Percentiles rank a stretch among this genome's conserved stretches.
These are phyloP conservation scores for Nyctalus aviator DNA, from an alignment of 2,797 vertebrate genomes.

Conservation along the genomic window DNA sequence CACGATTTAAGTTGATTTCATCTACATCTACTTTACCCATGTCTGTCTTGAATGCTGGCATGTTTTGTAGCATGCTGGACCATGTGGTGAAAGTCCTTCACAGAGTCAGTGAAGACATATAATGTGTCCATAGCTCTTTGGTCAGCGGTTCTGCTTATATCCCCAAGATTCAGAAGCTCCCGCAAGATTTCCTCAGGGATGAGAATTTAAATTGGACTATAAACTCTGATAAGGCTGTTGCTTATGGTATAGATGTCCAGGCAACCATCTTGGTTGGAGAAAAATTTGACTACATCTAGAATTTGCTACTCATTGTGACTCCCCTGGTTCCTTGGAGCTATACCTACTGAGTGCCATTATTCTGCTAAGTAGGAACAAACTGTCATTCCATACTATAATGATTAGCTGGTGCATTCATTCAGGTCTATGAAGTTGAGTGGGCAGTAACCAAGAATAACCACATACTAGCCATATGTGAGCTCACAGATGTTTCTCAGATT, in stretches of 20 bases:
- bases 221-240: neutral
- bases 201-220: neutral
- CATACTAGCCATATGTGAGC: neutral
- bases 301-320: neutral
- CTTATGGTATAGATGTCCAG: neutral
- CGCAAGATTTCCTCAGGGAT: neutral
- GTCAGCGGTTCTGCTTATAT: neutral
- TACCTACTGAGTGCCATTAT: neutral
- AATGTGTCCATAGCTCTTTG: neutral
- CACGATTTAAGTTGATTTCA: neutral
- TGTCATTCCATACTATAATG: neutral
- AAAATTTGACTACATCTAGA: neutral
- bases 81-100: neutral
- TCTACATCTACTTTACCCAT: neutral
- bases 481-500: neutral
- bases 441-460: neutral
- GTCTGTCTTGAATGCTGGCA: neutral
- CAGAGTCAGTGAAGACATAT: constrained; percentile 15
- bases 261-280: neutral
- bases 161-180: neutral
- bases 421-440: neutral
- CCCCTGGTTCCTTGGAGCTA: neutral
- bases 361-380: neutral
- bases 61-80: neutral
- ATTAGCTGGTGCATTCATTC: neutral